Conservation (phyloP, 2,888 invertebrate species). For the Andrena bucephala region DNA sequence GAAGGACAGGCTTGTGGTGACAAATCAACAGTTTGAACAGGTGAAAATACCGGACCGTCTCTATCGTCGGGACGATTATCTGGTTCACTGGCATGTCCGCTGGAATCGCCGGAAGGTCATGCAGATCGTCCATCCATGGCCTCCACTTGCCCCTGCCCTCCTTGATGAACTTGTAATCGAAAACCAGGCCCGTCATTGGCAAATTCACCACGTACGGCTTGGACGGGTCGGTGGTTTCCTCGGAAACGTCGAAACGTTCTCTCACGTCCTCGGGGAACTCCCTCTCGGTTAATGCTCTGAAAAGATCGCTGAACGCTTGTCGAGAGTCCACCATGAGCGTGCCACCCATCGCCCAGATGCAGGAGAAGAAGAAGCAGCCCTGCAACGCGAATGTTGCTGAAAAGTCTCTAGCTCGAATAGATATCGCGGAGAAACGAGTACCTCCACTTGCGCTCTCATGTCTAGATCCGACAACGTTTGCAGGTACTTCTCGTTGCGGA, state of each 20-base stretch:
- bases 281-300: constrained; percentile 91
- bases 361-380: constrained; percentile 96
- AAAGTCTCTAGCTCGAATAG: background rate
- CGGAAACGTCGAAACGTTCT: constrained; percentile 86
- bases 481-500: constrained; percentile 90
- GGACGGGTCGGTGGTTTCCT: constrained; percentile 81
- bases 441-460: constrained; percentile 93
- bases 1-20: constrained; percentile 93
- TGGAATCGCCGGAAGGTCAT: constrained; percentile 91
- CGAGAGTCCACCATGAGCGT: constrained; percentile 91
- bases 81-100: constrained; percentile 96
- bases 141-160: constrained; percentile 97
- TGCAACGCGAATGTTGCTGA: constrained; percentile 78
- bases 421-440: constrained; percentile 73
- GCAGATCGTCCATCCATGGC: constrained; percentile 94
- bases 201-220: constrained; percentile 93
- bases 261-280: constrained; percentile 90
- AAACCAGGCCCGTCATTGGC: constrained; percentile 93
- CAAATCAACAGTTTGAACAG: constrained; percentile 92
- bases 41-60: constrained; percentile 94
- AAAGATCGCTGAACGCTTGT: constrained; percentile 90
- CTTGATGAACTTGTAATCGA: constrained; percentile 95
- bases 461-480: constrained; percentile 91
- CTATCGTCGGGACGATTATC: constrained; percentile 96
- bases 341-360: constrained; percentile 96